Evolutionary conservation across 2,888 invertebrate species (phyloP).

Genomic region (Eilema depressum): DNA sequence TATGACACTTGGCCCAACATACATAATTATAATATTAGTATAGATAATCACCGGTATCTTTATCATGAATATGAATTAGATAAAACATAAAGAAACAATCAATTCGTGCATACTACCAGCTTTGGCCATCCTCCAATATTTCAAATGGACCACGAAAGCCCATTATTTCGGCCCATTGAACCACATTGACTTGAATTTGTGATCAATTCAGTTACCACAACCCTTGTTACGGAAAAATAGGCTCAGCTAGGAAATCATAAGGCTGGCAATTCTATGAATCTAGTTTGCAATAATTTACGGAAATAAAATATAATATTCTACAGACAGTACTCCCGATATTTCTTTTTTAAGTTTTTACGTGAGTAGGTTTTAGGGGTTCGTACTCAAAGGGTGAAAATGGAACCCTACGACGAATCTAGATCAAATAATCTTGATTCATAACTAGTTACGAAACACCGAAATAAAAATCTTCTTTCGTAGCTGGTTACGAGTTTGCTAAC

Average conservation of each 20-base stretch:
- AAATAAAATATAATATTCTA: neutral
- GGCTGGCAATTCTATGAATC: neutral
- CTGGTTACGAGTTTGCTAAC: too few species aligned
- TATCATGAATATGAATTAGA: neutral
- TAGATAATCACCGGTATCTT: too few species aligned
- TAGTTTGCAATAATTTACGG: neutral
- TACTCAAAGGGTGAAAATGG: too few species aligned
- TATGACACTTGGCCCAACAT: too few species aligned
- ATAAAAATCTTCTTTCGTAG: too few species aligned
- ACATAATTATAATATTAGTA: too few species aligned
- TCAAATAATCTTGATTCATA: too few species aligned
- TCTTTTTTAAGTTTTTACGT: neutral
- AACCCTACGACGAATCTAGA: too few species aligned
- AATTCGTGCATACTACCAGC: neutral
- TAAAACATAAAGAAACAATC: neutral
- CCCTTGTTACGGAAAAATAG: neutral
- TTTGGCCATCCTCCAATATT: conserved; percentile 34
- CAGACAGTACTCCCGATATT: neutral
- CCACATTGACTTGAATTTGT: conserved; percentile 40
- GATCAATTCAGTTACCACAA: conserved; percentile 27
- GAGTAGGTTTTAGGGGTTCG: neutral
- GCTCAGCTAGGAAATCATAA: neutral
- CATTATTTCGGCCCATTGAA: conserved; percentile 55
- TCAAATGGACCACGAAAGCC: conserved; percentile 46
- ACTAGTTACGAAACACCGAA: too few species aligned